Evolutionary conservation across 2,797 vertebrate genomes (phyloP).

Genomic region (Gephyroberyx darwinii): DNA sequence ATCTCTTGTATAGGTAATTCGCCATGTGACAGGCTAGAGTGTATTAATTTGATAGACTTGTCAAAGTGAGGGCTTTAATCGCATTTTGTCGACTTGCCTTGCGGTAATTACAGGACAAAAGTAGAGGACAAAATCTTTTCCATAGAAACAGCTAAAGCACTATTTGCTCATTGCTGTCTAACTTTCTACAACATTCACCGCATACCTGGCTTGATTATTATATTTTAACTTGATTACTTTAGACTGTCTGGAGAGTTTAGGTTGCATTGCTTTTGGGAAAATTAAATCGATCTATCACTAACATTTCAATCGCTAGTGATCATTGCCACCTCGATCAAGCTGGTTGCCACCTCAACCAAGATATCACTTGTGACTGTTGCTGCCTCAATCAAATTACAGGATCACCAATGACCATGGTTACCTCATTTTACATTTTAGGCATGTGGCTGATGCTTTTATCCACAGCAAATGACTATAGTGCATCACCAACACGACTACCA

Average conservation of each 20-base stretch:
- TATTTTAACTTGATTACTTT: slow-evolving; percentile 41
- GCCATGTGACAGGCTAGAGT: slow-evolving; percentile 30
- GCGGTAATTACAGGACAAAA: slow-evolving; percentile 49
- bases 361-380: background rate
- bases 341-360: slow-evolving; percentile 37
- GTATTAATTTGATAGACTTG: slow-evolving; percentile 56
- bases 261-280: slow-evolving; percentile 30
- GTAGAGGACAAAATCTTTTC: slow-evolving; percentile 42
- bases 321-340: slow-evolving; percentile 40
- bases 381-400: slow-evolving; percentile 7
- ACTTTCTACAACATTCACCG: background rate
- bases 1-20: slow-evolving; percentile 33
- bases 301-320: slow-evolving; percentile 41
- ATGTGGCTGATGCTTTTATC: slow-evolving; percentile 17
- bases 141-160: slow-evolving; percentile 32
- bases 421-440: slow-evolving; percentile 9
- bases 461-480: background rate
- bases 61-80: slow-evolving; percentile 43
- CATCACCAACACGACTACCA: background rate
- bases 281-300: slow-evolving; percentile 38
- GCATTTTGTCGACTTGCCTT: slow-evolving; percentile 40
- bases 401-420: slow-evolving; percentile 1
- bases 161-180: slow-evolving; percentile 48
- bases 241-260: slow-evolving; percentile 30
- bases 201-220: slow-evolving; percentile 39